Conservation (phyloP, 2,113 vertebrate species). For the Tor tambroides region DNA sequence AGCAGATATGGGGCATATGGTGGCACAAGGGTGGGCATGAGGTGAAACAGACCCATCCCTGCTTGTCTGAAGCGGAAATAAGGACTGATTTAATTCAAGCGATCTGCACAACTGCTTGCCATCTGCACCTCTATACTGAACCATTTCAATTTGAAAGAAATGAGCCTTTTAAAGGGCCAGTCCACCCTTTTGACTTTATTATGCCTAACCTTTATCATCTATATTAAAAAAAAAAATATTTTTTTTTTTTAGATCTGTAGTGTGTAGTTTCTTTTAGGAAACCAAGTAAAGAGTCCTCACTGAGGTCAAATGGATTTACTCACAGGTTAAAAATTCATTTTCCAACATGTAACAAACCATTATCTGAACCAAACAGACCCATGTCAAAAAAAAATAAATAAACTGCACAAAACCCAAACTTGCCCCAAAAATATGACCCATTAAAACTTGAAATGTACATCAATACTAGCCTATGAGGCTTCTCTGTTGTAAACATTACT, state of each 20-base stretch:
- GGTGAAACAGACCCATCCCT: constrained; percentile 6
- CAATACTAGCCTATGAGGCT: constrained; percentile 4
- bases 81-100: constrained; percentile 33
- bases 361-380: no score
- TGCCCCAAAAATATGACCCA: neutral
- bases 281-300: neutral
- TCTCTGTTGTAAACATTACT: constrained; percentile 9
- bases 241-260: neutral
- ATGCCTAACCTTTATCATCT: neutral
- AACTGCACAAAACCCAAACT: no score
- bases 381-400: neutral
- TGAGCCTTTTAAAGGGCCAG: neutral
- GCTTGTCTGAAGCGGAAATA: constrained; percentile 24
- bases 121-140: constrained; percentile 9
- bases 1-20: constrained; percentile 35
- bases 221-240: no score
- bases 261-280: neutral
- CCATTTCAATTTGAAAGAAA: neutral
- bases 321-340: neutral
- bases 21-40: constrained; percentile 23
- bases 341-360: neutral
- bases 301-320: constrained; percentile 4
- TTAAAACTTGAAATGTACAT: neutral
- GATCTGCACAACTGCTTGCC: constrained; percentile 22
- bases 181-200: neutral